A percentile compares a stretch with the other conserved stretches of the same genome.
Evolutionary conservation across 2,888 invertebrate species (phyloP).

Genomic region (Tetragonisca angustula): DNA sequence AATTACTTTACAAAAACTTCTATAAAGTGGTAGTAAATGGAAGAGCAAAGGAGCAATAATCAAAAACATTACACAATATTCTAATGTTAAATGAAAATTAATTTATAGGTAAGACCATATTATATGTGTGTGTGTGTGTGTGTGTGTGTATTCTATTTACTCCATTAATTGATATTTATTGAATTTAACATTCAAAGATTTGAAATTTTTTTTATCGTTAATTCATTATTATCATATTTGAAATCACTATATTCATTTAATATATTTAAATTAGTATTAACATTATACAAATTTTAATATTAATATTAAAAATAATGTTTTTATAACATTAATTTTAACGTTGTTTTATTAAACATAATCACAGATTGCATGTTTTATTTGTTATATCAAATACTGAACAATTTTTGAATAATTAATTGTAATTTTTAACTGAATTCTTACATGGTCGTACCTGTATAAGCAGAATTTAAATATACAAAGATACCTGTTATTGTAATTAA

Average conservation of each 20-base stretch:
- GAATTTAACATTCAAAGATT: neutral
- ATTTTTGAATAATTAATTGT: neutral
- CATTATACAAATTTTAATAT: neutral
- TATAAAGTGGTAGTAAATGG: slow-evolving; percentile 45
- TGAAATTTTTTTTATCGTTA: neutral
- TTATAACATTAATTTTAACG: neutral
- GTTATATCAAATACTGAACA: neutral
- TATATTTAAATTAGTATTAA: neutral
- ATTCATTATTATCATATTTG: neutral
- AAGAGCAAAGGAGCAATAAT: slow-evolving; percentile 40
- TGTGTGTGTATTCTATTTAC: slow-evolving; percentile 15
- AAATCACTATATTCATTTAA: neutral
- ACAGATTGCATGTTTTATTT: neutral
- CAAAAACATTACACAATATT: slow-evolving; percentile 21
- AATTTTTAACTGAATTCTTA: neutral
- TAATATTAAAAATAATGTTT: neutral
- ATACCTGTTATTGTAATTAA: slow-evolving; percentile 5
- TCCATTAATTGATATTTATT: neutral
- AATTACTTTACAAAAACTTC: slow-evolving; percentile 30
- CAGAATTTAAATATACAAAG: neutral
- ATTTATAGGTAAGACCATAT: slow-evolving; percentile 15
- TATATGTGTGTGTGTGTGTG: neutral
- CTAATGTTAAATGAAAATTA: neutral
- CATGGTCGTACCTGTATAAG: slow-evolving; percentile 13
- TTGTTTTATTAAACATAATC: neutral